Percentiles rank a stretch among this genome's conserved stretches.
Evolutionary conservation across 2,113 vertebrate genomes (phyloP).

Genomic region (Eulemur macaco): DNA sequence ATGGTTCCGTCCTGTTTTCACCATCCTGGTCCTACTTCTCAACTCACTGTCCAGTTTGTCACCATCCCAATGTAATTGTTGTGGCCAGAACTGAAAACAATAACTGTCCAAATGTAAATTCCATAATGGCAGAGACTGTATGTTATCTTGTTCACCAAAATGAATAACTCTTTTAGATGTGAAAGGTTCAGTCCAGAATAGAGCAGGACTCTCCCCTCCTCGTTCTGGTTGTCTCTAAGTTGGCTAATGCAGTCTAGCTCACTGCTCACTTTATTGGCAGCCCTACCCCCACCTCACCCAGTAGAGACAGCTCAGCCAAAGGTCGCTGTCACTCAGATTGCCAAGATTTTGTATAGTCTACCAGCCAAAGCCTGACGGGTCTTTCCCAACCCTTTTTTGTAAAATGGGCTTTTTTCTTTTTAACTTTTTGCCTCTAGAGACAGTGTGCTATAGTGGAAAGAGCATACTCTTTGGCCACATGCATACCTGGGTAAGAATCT

Average conservation of each 20-base stretch:
- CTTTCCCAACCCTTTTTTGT: neutral
- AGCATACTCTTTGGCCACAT: neutral
- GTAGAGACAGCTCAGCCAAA: neutral
- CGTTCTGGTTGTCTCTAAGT: neutral
- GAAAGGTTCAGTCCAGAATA: neutral
- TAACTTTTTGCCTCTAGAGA: neutral
- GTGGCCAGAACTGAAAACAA: neutral
- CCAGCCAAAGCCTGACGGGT: neutral
- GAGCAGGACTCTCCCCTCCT: neutral
- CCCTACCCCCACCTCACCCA: rapidly evolving
- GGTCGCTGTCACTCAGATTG: neutral
- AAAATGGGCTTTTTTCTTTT: neutral
- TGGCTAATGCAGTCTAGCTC: neutral
- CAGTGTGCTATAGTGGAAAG: neutral
- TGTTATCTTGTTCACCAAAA: neutral
- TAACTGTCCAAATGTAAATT: neutral
- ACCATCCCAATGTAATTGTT: neutral
- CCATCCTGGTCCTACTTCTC: neutral
- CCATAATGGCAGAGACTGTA: neutral
- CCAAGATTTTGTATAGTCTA: neutral
- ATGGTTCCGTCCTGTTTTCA: neutral
- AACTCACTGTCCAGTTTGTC: neutral
- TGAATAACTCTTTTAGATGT: neutral
- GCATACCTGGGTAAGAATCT: neutral
- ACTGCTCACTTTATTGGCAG: neutral